These are phyloP conservation scores for Pangasius krempfi DNA, from an alignment of 2,797 vertebrate genomes.

Conservation along the genomic window DNA sequence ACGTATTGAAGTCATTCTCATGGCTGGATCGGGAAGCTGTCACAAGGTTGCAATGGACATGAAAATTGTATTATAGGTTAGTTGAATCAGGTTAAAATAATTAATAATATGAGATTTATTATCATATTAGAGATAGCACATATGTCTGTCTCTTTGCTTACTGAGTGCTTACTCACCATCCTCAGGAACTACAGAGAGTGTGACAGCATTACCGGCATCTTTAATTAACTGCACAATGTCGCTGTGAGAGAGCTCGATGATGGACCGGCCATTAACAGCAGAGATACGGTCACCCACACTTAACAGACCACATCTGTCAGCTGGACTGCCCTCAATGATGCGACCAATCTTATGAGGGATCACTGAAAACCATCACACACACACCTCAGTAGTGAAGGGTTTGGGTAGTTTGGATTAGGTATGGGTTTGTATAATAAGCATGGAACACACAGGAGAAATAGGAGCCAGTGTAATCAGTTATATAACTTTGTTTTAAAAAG, in stretches of 20 bases:
- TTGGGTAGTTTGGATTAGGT: neutral
- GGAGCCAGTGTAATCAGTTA: neutral
- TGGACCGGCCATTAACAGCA: slow-evolving; percentile 90
- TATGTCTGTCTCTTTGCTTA: neutral
- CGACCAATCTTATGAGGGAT: slow-evolving; percentile 99
- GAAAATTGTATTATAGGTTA: neutral
- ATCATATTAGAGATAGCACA: neutral
- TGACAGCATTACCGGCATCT: slow-evolving; percentile 89
- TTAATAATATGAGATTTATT: neutral
- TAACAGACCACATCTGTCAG: slow-evolving; percentile 88
- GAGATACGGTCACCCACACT: slow-evolving; percentile 96
- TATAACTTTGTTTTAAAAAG: neutral
- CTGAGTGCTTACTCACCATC: slow-evolving; percentile 80
- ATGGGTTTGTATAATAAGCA: neutral
- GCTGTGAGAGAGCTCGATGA: slow-evolving; percentile 93
- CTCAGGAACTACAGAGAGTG: slow-evolving; percentile 91
- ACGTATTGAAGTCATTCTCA: too few species aligned
- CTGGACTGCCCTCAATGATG: slow-evolving; percentile 94
- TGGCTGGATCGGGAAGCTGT: too few species aligned
- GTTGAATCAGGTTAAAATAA: neutral
- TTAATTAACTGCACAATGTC: slow-evolving; percentile 97
- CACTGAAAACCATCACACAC: slow-evolving; percentile 71
- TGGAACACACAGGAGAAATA: neutral
- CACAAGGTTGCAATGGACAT: too few species aligned
- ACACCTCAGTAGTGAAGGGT: neutral